Percentiles rank a stretch among this genome's conserved stretches.
Conservation (phyloP, 2,888 invertebrate species). For the Spialia ferax region DNA sequence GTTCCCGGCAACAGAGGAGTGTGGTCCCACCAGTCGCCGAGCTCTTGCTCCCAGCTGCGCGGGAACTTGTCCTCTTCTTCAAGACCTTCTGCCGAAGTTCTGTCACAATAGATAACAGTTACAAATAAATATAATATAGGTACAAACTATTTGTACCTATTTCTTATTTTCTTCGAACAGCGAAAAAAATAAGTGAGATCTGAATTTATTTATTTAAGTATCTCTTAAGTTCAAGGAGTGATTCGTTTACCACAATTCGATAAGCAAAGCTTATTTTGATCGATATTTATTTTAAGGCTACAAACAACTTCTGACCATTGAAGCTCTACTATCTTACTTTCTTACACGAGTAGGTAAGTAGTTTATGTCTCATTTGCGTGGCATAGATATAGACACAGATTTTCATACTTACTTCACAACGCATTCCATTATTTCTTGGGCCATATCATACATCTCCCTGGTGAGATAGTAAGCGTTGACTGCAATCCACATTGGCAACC, state of each 20-base stretch:
- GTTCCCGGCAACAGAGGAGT: conserved; percentile 65
- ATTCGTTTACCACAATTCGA: no score
- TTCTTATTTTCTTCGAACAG: not conserved
- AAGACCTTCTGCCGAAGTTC: conserved; percentile 47
- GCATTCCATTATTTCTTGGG: conserved; percentile 59
- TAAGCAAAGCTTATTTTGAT: no score
- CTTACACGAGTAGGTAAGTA: no score
- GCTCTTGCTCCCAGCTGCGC: conserved; percentile 69
- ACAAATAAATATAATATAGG: not conserved
- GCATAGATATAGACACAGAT: not conserved
- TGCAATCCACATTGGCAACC: conserved; percentile 62
- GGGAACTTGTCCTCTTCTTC: conserved; percentile 49
- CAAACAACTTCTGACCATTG: no score
- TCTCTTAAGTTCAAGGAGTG: no score
- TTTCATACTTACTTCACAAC: conserved; percentile 55
- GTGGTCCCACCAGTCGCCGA: conserved; percentile 80
- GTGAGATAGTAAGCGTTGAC: conserved; percentile 65
- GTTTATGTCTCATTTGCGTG: not conserved
- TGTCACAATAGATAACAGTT: conserved; percentile 28
- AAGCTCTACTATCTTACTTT: no score
- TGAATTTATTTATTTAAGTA: no score
- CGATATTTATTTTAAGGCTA: no score
- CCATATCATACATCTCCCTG: conserved; percentile 62
- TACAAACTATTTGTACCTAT: not conserved
- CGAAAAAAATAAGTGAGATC: not conserved